Percentiles rank a stretch among this genome's conserved stretches.
Conservation (phyloP, 2,888 invertebrate species). For the Lasioglossum malachurum region DNA sequence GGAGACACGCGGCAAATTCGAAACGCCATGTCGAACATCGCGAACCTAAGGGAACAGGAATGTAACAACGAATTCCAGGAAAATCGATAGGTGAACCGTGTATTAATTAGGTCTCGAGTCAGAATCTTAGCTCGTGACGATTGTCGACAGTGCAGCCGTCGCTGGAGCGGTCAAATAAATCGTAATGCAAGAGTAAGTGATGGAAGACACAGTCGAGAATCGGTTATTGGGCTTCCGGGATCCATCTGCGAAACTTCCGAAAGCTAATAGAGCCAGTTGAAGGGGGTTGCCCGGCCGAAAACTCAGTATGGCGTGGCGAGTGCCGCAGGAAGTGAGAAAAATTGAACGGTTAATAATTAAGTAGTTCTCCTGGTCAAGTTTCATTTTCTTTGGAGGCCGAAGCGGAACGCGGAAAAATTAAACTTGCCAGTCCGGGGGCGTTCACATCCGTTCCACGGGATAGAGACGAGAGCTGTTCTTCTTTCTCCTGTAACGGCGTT, state of each 20-base stretch:
- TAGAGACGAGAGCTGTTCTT: not conserved
- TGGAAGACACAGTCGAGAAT: not conserved
- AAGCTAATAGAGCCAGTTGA: not conserved
- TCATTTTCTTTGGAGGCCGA: conserved; percentile 15
- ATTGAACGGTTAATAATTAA: conserved; percentile 47
- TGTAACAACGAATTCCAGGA: conserved; percentile 50
- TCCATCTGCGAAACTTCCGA: not conserved
- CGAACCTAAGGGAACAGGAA: conserved; percentile 27
- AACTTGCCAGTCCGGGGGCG: not conserved
- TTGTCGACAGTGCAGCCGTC: too few relatives aligned
- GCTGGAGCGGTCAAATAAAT: not conserved
- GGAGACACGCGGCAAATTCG: conserved; percentile 52
- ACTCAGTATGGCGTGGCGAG: not conserved
- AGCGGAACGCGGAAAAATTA: not conserved
- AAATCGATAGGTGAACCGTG: conserved; percentile 43
- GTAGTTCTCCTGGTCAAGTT: not conserved
- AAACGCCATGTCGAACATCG: conserved; percentile 33
- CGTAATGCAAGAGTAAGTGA: not conserved
- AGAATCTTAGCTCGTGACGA: not conserved
- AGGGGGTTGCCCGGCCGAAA: not conserved
- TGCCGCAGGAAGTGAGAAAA: conserved; percentile 5
- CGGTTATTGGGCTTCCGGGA: not conserved
- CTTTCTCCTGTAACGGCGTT: conserved; percentile 7
- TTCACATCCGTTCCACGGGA: not conserved
- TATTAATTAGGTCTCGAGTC: conserved; percentile 49